Conservation (phyloP, 2,888 invertebrate species). For the Idaea biselata region DNA sequence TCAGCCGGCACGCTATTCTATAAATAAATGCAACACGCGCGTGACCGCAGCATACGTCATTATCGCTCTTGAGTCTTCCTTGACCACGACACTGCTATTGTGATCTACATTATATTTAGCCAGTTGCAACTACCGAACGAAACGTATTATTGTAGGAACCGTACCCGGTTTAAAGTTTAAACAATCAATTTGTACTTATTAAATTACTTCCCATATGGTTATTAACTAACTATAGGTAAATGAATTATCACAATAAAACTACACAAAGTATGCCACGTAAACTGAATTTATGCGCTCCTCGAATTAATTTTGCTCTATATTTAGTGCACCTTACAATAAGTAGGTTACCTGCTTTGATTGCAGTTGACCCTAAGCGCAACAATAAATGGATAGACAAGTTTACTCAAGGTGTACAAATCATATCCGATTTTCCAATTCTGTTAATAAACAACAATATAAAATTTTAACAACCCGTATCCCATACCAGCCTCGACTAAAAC, state of each 20-base stretch:
- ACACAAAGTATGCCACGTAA: constrained; percentile 40
- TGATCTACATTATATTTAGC: constrained; percentile 72
- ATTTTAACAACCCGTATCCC: not conserved
- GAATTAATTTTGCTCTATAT: not conserved
- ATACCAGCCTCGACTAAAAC: too few relatives aligned
- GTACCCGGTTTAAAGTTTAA: constrained; percentile 6
- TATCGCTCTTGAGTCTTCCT: constrained; percentile 63
- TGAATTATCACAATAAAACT: too few relatives aligned
- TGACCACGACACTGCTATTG: constrained; percentile 77
- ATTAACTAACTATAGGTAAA: too few relatives aligned
- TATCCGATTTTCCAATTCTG: not conserved
- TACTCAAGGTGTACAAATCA: not conserved
- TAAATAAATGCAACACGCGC: constrained; percentile 59
- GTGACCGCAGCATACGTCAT: constrained; percentile 65
- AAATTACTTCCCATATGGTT: too few relatives aligned
- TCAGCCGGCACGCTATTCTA: constrained; percentile 46
- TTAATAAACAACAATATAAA: not conserved
- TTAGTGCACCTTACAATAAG: constrained; percentile 16
- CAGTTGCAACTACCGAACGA: constrained; percentile 45
- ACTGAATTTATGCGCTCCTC: not conserved
- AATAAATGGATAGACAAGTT: constrained; percentile 5
- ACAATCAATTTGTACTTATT: too few relatives aligned
- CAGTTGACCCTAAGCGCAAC: constrained; percentile 32
- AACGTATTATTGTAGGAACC: constrained; percentile 14
- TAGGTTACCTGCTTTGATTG: constrained; percentile 44